Percentiles rank a stretch among this genome's conserved stretches.
Conservation (phyloP, 1,140 invertebrate genomes). For the Calephelis nemesis region DNA sequence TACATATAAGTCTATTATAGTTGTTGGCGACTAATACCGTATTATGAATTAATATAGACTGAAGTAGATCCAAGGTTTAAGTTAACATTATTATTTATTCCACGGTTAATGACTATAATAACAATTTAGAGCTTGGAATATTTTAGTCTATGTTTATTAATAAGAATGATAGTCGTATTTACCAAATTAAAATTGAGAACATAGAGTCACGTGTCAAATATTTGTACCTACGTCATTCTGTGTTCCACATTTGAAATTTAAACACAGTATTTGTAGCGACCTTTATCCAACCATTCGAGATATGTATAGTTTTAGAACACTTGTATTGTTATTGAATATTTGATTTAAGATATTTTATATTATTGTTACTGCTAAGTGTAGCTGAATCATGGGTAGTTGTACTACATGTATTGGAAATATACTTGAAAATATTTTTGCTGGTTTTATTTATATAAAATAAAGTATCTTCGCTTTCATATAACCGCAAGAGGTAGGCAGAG, state of each 20-base stretch:
- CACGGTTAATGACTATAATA: no score
- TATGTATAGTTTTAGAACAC: conserved; percentile 7
- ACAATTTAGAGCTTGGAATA: no score
- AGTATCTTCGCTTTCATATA: no score
- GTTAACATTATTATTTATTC: no score
- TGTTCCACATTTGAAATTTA: background rate
- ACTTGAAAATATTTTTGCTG: background rate
- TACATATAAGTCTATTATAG: background rate
- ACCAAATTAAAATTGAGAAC: no score
- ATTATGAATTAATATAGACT: background rate
- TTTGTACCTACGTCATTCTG: no score
- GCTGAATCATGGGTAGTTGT: background rate
- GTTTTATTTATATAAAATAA: background rate
- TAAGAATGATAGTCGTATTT: no score
- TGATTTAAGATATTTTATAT: conserved; percentile 3
- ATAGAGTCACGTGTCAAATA: no score
- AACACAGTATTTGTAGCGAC: background rate
- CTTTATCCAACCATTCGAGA: background rate
- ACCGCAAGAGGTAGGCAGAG: no score
- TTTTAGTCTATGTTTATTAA: no score
- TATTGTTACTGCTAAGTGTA: conserved; percentile 10
- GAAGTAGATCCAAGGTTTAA: no score
- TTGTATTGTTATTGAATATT: conserved; percentile 3
- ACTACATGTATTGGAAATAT: background rate
- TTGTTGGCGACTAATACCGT: background rate